phyloP scores from a whole-genome alignment of 2,888 invertebrate genomes.

The Eilema griseolum region DNA sequence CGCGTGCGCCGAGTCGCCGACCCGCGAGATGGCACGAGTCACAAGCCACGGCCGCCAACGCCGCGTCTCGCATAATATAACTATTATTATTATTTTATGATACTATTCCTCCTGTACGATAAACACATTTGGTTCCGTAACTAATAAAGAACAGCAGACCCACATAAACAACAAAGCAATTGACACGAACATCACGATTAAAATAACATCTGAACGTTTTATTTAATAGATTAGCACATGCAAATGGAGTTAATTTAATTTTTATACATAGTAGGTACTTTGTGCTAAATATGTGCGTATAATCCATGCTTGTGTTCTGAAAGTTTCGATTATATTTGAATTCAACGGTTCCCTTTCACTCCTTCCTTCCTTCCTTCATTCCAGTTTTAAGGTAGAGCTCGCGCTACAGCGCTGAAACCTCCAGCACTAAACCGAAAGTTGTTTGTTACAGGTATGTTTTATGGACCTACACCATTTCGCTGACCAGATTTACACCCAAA shows the following conservation, averaged over 20 bases:
- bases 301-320: background rate
- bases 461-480: background rate
- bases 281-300: background rate
- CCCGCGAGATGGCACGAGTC: slow-evolving; percentile 83
- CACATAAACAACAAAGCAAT: slow-evolving; percentile 31
- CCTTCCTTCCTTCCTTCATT: too few species aligned
- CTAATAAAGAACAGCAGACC: slow-evolving; percentile 42
- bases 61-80: slow-evolving; percentile 50
- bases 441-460: background rate
- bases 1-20: slow-evolving; percentile 81
- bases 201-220: slow-evolving; percentile 13
- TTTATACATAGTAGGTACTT: background rate
- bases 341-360: slow-evolving; percentile 4
- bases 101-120: slow-evolving; percentile 44
- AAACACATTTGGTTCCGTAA: slow-evolving; percentile 38
- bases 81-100: slow-evolving; percentile 54
- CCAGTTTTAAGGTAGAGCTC: background rate
- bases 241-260: background rate
- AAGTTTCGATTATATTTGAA: background rate
- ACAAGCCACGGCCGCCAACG: slow-evolving; percentile 51
- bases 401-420: background rate
- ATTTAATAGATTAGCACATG: background rate
- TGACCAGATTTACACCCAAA: background rate
- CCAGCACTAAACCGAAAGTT: background rate
- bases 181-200: slow-evolving; percentile 24